phyloP scores from a whole-genome alignment of 1,140 invertebrate species.

The Laodelphax striatellus region DNA sequence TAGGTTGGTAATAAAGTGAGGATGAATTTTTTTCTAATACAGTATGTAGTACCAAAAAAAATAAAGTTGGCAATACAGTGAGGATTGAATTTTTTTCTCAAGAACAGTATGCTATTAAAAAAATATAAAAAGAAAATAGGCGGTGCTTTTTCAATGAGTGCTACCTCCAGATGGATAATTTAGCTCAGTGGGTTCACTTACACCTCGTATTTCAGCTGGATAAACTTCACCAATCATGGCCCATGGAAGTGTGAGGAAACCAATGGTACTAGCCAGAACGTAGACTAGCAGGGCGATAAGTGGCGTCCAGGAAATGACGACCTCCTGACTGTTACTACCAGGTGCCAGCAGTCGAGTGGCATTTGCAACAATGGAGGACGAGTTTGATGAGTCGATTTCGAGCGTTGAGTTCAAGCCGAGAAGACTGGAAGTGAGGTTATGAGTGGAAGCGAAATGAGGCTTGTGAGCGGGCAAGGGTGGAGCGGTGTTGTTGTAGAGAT shows the following conservation, averaged over 20 bases:
- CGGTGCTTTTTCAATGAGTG: too few species aligned
- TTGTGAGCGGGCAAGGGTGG: neutral
- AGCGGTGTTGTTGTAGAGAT: conserved; percentile 27
- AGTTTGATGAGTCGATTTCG: neutral
- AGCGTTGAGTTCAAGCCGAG: neutral
- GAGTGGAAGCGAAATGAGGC: neutral
- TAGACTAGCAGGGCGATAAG: conserved; percentile 40
- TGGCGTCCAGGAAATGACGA: conserved; percentile 30
- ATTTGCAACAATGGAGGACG: conserved; percentile 18
- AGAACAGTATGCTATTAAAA: too few species aligned
- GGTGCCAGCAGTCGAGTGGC: conserved; percentile 27
- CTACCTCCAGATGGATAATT: too few species aligned
- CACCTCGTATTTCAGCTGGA: conserved; percentile 49
- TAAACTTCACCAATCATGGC: conserved; percentile 65
- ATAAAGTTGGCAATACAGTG: too few species aligned
- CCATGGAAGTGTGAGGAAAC: conserved; percentile 54
- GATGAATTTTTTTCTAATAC: too few species aligned
- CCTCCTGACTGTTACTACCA: neutral
- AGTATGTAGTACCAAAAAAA: too few species aligned
- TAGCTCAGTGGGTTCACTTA: conserved; percentile 7
- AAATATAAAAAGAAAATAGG: too few species aligned
- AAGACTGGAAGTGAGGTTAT: neutral
- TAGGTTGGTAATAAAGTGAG: too few species aligned
- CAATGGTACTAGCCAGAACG: conserved; percentile 47
- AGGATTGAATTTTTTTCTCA: too few species aligned